A percentile compares a stretch with the other conserved stretches of the same genome.
These are phyloP conservation scores for Sterna hirundo DNA, from an alignment of 2,113 vertebrate species.

Conservation along the genomic window DNA sequence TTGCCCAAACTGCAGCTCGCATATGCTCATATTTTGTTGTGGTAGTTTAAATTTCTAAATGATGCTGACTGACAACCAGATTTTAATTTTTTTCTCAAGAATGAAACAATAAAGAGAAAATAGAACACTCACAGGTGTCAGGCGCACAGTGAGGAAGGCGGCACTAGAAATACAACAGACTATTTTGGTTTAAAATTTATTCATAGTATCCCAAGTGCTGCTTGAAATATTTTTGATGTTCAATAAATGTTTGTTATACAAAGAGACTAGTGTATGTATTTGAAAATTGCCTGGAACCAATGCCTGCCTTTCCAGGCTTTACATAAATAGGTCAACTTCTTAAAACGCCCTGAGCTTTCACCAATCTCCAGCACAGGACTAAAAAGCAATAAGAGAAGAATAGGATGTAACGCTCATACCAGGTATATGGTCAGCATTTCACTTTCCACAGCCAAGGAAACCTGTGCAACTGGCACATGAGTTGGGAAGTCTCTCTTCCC, in stretches of 20 bases:
- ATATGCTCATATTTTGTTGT: not conserved
- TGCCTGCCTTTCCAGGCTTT: not conserved
- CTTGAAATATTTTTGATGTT: not conserved
- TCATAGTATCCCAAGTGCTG: not conserved
- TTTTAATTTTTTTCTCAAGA: not conserved
- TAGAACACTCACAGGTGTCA: fast-evolving
- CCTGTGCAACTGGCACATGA: not conserved
- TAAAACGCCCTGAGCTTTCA: not conserved
- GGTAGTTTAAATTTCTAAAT: not conserved
- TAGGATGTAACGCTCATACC: not conserved
- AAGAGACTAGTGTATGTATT: not conserved
- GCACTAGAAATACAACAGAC: not conserved
- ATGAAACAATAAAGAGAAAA: not conserved
- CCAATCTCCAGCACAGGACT: not conserved
- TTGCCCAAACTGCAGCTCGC: not conserved
- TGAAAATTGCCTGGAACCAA: not conserved
- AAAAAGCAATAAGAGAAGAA: not conserved
- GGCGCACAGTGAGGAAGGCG: not conserved
- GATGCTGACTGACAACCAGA: not conserved
- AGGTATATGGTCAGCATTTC: not conserved
- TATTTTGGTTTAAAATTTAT: not conserved
- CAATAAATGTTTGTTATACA: not conserved
- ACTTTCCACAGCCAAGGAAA: not conserved
- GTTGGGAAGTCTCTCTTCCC: not conserved
- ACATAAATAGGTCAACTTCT: not conserved